phyloP scores from a whole-genome alignment of 1,140 invertebrate species.

The Saccostrea cuccullata region DNA sequence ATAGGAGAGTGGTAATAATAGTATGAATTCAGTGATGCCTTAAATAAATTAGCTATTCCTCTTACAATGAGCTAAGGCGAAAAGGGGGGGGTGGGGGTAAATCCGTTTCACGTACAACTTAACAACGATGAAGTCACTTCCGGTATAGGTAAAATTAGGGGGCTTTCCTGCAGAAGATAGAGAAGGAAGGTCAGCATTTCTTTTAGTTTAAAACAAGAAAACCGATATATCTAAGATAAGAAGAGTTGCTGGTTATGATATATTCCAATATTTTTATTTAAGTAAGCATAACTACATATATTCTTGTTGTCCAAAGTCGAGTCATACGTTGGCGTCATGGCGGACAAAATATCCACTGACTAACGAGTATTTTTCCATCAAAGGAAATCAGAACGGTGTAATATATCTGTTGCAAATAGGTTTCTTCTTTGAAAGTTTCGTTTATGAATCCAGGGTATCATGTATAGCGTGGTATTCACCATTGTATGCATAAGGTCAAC shows the following conservation, averaged over 20 bases:
- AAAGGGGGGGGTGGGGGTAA: too few species aligned
- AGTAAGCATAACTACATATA: not conserved
- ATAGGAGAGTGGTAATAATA: too few species aligned
- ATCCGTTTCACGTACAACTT: not conserved
- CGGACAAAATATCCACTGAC: not conserved
- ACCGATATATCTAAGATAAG: not conserved
- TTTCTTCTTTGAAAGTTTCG: too few species aligned
- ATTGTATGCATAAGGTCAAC: too few species aligned
- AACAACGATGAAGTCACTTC: not conserved
- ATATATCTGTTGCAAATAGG: too few species aligned
- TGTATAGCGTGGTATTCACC: too few species aligned
- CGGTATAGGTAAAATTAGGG: constrained; percentile 1
- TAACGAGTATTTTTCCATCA: not conserved
- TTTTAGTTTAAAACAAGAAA: not conserved
- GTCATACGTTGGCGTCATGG: not conserved
- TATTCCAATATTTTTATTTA: not conserved
- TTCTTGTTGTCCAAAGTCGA: not conserved
- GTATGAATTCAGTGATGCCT: too few species aligned
- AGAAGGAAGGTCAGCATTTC: not conserved
- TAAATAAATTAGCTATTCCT: too few species aligned
- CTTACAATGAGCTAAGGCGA: too few species aligned
- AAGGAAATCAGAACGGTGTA: not conserved
- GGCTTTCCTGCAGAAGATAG: not conserved
- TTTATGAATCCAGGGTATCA: too few species aligned
- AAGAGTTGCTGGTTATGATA: too few species aligned